A percentile compares a stretch with the other conserved stretches of the same genome.
Conservation (phyloP, 1,140 invertebrate genomes). For the Diachasmimorpha longicaudata region DNA sequence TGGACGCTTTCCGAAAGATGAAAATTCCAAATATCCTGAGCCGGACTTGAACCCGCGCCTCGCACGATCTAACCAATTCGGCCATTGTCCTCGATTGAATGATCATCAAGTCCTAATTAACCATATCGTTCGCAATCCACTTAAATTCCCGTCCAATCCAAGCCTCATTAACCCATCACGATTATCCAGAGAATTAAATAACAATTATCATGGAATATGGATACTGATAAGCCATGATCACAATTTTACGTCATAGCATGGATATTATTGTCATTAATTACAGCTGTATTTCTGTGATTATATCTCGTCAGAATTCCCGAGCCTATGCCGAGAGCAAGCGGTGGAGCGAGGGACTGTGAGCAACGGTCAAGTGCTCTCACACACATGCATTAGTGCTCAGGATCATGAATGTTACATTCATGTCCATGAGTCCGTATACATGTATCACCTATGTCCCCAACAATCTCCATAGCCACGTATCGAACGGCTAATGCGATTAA, state of each 20-base stretch:
- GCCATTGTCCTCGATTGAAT: too few relatives aligned
- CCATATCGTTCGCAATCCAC: background rate
- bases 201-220: background rate
- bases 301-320: background rate
- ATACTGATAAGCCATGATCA: background rate
- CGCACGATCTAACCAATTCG: too few relatives aligned
- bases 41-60: too few relatives aligned
- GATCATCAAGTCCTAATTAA: background rate
- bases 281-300: background rate
- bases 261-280: background rate
- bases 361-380: background rate
- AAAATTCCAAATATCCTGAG: too few relatives aligned
- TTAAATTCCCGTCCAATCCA: background rate
- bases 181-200: background rate
- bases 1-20: too few relatives aligned
- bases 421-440: background rate
- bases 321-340: background rate
- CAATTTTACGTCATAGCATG: background rate
- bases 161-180: background rate
- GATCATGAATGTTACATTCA: background rate
- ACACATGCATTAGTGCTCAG: background rate
- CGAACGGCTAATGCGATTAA: slow-evolving; percentile 23
- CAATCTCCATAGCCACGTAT: slow-evolving; percentile 10
- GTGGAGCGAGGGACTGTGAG: background rate
- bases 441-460: background rate